Evolutionary conservation across 2,113 vertebrate genomes (phyloP), one percentile per base, ranked within the genome.

Genomic region (Larimichthys polyactis): DNA sequence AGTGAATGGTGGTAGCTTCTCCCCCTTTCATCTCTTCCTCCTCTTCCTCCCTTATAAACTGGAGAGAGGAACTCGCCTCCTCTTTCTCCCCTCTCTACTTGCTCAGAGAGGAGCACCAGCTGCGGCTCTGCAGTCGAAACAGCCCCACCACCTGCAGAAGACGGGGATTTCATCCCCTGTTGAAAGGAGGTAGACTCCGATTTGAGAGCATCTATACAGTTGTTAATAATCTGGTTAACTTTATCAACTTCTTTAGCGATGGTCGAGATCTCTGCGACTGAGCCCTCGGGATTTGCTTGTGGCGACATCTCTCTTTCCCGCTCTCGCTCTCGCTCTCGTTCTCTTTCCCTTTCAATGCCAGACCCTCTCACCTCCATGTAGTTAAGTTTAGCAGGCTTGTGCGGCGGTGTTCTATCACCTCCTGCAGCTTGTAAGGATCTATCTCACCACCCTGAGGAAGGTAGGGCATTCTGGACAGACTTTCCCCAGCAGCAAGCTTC

Each of bases 191-290:
- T 96, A 57, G 98, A 96, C 93, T 99, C 98, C 0, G 98, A 98
- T 90, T 99, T 99, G 88, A 99, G 97, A 11, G 98, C 98, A 32
- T 99, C 98, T 14, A 99, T 99, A 80, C 98, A 99, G 93, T 98
- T 99, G 95, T 98, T 99, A 92, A 99, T 99, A 89, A 99, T 99
- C 95, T 99, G 98, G 90, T 99, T 99, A 19, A 99, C 98, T 88
- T 97, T 99, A 92, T 99, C 98, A 79, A 99, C 98, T 90, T 99
- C 98, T 90, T 98, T 99, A 27, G 98, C 97, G 2, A 99, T 99
- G 81, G 98, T 99, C 17, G 97, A 99, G 94, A 99, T 99, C 94
- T 99, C 98, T 0, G 98, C 96, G 46, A 96, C 97, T 0, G 98
- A 98, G 78, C 97, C 95, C 92, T 97, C 98, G 73, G 93, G 94